Evolutionary conservation across 1,140 invertebrate species (phyloP).

Genomic region (Zophobas atratus): DNA sequence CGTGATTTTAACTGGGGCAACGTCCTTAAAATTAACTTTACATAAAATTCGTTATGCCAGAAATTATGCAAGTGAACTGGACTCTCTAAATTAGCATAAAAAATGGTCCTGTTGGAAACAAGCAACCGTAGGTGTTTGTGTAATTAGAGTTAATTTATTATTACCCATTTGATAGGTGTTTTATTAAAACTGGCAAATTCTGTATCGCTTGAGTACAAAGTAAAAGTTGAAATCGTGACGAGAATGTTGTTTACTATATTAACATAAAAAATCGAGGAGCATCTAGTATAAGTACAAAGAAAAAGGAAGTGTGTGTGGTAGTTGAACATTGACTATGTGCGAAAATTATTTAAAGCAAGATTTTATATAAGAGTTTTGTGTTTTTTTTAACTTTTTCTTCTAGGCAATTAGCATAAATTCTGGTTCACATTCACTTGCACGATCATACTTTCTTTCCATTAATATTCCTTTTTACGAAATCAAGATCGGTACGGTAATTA

Average conservation of each 20-base stretch:
- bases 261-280: background rate
- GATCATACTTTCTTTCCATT: slow-evolving; percentile 41
- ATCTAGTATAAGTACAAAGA: background rate
- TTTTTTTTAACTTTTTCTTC: slow-evolving; percentile 19
- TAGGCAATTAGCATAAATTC: slow-evolving; percentile 28
- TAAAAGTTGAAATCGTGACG: slow-evolving; percentile 34
- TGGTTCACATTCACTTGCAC: slow-evolving; percentile 33
- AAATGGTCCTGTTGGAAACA: slow-evolving; percentile 16
- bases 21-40: slow-evolving; percentile 13
- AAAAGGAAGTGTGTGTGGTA: background rate
- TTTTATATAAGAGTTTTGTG: slow-evolving; percentile 19
- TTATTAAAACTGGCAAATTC: slow-evolving; percentile 1
- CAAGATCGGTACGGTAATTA: slow-evolving; percentile 30
- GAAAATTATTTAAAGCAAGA: slow-evolving; percentile 16
- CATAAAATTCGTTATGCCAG: slow-evolving; percentile 37
- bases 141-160: slow-evolving; percentile 32
- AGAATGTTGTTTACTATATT: slow-evolving; percentile 22
- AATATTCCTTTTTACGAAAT: slow-evolving; percentile 41
- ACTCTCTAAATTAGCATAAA: slow-evolving; percentile 23
- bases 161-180: background rate
- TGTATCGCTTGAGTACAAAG: background rate
- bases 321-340: background rate
- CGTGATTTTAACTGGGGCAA: slow-evolving; percentile 37
- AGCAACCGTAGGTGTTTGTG: slow-evolving; percentile 32
- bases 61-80: slow-evolving; percentile 32